These are phyloP conservation scores for Eulemur rufifrons DNA, from an alignment of 2,113 vertebrate species.

Conservation along the genomic window DNA sequence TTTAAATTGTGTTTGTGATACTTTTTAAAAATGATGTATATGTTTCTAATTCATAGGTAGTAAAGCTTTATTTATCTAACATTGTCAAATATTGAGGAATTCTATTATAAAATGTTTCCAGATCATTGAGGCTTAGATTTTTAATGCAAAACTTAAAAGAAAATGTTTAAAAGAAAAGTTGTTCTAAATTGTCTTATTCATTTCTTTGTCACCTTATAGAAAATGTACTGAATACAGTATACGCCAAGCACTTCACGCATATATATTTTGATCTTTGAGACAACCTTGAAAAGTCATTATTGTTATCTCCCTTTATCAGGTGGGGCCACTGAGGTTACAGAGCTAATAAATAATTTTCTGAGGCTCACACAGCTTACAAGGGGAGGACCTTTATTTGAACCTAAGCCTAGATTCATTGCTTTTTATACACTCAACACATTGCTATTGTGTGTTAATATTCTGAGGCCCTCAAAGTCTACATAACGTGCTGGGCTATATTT, in stretches of 20 bases:
- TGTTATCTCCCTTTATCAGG: not conserved
- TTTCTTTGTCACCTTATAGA: not conserved
- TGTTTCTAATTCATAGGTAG: not conserved
- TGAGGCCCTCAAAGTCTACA: not conserved
- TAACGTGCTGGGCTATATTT: not conserved
- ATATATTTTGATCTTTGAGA: not conserved
- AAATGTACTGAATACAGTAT: not conserved
- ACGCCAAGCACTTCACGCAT: not conserved
- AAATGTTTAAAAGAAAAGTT: not conserved
- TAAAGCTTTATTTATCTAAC: not conserved
- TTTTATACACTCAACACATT: not conserved
- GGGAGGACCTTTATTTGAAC: not conserved
- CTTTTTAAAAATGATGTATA: not conserved
- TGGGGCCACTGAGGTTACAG: not conserved
- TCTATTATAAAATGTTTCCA: not conserved
- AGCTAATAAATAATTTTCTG: not conserved
- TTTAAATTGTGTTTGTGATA: not conserved
- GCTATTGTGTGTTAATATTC: not conserved
- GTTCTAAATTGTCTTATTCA: not conserved
- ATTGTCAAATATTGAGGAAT: not conserved
- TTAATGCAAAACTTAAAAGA: not conserved
- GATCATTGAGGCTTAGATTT: not conserved
- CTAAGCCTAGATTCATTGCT: not conserved
- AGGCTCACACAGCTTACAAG: not conserved
- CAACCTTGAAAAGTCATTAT: not conserved